Conservation (phyloP, 2,888 invertebrate genomes). For the Nymphalis c-album region DNA sequence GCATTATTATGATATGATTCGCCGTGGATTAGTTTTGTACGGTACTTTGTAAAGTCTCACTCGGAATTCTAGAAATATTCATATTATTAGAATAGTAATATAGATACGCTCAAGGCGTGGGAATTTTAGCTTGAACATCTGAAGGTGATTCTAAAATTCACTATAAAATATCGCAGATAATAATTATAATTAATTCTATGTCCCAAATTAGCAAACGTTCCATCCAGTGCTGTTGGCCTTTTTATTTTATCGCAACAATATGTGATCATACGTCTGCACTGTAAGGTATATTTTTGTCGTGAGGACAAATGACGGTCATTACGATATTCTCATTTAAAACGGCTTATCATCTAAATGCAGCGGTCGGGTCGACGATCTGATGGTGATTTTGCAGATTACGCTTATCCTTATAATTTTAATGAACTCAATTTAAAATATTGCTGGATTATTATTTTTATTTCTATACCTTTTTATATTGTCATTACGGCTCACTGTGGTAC, state of each 20-base stretch:
- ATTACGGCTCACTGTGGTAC: background rate
- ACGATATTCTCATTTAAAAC: conserved; percentile 71
- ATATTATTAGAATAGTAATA: background rate
- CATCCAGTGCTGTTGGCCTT: conserved; percentile 34
- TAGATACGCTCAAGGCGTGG: conserved; percentile 37
- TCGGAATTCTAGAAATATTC: conserved; percentile 7
- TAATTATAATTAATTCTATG: conserved; percentile 37
- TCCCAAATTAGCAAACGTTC: conserved; percentile 25
- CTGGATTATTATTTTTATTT: background rate
- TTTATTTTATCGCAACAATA: conserved; percentile 42
- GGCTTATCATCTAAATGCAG: conserved; percentile 57
- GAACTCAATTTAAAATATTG: background rate
- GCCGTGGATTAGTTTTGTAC: conserved; percentile 5
- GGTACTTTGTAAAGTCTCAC: conserved; percentile 1
- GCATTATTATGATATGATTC: conserved; percentile 31
- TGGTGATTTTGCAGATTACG: conserved; percentile 58
- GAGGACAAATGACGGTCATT: conserved; percentile 60
- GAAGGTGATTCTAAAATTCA: conserved; percentile 34
- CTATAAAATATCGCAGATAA: conserved; percentile 32
- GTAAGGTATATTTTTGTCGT: conserved; percentile 49
- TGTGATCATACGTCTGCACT: conserved; percentile 51
- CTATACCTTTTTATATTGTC: background rate
- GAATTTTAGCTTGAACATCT: conserved; percentile 36
- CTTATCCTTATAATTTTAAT: conserved; percentile 6
- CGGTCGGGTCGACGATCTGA: conserved; percentile 64